These are phyloP conservation scores for Polypedilum vanderplanki DNA, from an alignment of 1,140 invertebrate genomes.

Conservation along the genomic window DNA sequence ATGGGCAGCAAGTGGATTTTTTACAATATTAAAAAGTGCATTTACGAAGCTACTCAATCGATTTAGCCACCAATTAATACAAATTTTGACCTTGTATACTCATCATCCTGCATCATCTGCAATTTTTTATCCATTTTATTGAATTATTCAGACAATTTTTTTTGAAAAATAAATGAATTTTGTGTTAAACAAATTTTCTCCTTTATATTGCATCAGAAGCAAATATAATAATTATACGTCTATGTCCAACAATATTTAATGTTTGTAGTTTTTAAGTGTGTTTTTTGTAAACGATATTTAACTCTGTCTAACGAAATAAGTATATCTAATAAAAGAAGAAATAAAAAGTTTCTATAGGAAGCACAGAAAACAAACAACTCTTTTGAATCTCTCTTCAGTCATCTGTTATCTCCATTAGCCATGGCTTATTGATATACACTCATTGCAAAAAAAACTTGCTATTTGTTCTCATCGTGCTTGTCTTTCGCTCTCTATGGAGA, in stretches of 20 bases:
- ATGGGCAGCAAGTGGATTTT: neutral
- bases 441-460: neutral
- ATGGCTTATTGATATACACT: neutral
- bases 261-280: constrained; percentile 1
- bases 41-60: neutral
- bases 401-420: neutral
- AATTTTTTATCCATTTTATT: no score
- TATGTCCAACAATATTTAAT: neutral
- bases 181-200: no score
- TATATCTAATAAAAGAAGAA: neutral
- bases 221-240: no score
- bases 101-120: neutral
- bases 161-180: no score
- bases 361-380: neutral
- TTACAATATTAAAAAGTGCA: neutral
- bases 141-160: no score
- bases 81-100: neutral
- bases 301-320: neutral
- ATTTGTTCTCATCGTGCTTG: neutral
- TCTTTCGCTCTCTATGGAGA: neutral
- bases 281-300: neutral
- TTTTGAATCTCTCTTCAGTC: neutral
- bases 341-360: neutral
- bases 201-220: no score
- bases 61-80: neutral